These are phyloP conservation scores for Daphoenositta chrysoptera DNA, from an alignment of 2,113 vertebrate genomes.

Conservation along the genomic window DNA sequence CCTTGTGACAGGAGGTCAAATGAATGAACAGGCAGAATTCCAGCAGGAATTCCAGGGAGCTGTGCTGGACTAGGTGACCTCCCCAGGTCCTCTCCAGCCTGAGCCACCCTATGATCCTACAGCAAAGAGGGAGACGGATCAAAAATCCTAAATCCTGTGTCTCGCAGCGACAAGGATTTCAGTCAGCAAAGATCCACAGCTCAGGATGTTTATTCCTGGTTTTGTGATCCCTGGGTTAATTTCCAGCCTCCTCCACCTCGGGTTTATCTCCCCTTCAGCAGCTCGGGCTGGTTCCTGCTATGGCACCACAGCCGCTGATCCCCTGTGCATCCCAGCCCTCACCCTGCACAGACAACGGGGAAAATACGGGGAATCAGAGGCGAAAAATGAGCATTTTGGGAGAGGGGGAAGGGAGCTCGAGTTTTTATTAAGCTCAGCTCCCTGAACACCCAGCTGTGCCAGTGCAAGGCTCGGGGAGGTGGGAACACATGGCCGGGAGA, in stretches of 20 bases:
- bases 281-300: neutral
- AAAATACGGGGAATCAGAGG: neutral
- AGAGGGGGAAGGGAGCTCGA: neutral
- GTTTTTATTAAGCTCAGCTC: neutral
- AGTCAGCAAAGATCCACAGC: neutral
- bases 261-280: neutral
- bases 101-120: fast-evolving
- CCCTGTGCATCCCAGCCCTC: too few relatives aligned
- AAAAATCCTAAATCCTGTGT: neutral
- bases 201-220: neutral
- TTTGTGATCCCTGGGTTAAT: neutral
- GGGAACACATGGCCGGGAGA: constrained; percentile 49
- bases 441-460: constrained; percentile 42
- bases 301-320: neutral
- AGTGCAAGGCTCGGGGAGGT: neutral
- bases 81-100: neutral
- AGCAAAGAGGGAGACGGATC: neutral
- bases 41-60: neutral
- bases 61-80: neutral
- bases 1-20: fast-evolving
- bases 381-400: neutral
- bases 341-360: too few relatives aligned
- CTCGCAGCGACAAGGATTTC: neutral
- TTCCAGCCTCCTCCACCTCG: neutral
- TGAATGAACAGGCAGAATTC: fast-evolving